Evolutionary conservation across 2,888 invertebrate genomes (phyloP), one percentile per base, ranked within the genome.

Genomic region (Pegoplata infirma): DNA sequence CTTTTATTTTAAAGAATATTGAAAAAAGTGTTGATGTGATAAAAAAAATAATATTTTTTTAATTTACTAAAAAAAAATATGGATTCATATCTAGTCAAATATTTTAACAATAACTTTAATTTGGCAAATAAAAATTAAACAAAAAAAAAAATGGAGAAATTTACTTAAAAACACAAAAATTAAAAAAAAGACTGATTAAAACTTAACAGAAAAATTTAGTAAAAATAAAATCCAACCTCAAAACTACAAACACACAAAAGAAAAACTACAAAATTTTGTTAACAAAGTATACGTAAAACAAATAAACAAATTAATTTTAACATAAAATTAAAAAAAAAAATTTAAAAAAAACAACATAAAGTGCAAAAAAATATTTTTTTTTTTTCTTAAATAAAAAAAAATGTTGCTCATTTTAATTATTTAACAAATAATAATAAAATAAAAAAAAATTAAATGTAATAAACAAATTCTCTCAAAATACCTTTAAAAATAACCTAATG

Each of bases 251-350:
- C n/a, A n/a, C n/a, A 69, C 66, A 78, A 76, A 75, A n/a, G n/a
- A n/a, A n/a, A 75, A 53, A 76, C 49, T 71, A 81, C 64, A 82
- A 82, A 76, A 81, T 82, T 81, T 83, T 83, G 84, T 85, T 82
- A 88, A 87, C 87, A 85, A 88, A 85, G 88, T 88, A 88, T 88
- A 88, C 88, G 88, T 88, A 88, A 88, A 85, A n/a, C n/a, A 82
- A 79, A 82, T 23, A 32, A 71, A 81, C 68, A 82, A 78, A 23
- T 51, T 51, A 51, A 67, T 55, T 67, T 46, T 32, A 25, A 63
- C 40, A 76, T 51, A 63, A 58, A 36, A 64, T 69, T 59, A 58
- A 44, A 44, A 12, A 55, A 10, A 49, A 10, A 58, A 8, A 69
- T 23, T n/a, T 40, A 12, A 51, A 58, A 66, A 55, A 74, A 64